Percentiles rank a stretch among this genome's conserved stretches.
Evolutionary conservation across 2,113 vertebrate species (phyloP).

Genomic region (Peromyscus californicus): DNA sequence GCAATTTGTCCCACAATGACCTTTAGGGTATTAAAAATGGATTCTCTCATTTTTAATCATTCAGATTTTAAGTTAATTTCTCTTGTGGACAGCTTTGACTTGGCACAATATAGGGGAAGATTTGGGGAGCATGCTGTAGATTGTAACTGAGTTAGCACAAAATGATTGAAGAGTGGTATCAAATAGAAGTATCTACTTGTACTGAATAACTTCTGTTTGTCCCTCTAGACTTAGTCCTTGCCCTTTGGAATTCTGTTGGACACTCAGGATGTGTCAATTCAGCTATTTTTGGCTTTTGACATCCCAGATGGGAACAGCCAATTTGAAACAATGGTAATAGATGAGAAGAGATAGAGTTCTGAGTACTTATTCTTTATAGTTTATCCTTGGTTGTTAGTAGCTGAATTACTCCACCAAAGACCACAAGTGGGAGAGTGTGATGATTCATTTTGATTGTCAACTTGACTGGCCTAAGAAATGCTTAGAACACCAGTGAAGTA

Average conservation of each 20-base stretch:
- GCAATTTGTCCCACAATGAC: not conserved
- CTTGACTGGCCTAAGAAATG: not conserved
- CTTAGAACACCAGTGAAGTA: not conserved
- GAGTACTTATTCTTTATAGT: not conserved
- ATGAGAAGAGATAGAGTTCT: not conserved
- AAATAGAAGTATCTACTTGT: not conserved
- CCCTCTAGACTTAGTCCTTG: not conserved
- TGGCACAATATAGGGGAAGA: not conserved
- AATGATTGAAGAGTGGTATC: not conserved
- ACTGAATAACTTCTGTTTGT: slow-evolving; percentile 27
- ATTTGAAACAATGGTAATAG: not conserved
- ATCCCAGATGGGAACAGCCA: not conserved
- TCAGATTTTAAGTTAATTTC: not conserved
- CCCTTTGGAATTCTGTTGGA: not conserved
- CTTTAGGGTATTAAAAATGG: slow-evolving; percentile 44
- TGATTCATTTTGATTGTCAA: not conserved
- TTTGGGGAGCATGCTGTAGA: not conserved
- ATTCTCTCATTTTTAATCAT: not conserved
- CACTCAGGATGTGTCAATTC: not conserved
- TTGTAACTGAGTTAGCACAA: slow-evolving; percentile 35
- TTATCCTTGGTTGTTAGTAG: not conserved
- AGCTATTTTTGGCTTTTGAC: slow-evolving; percentile 40
- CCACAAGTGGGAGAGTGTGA: not conserved
- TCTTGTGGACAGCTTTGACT: not conserved
- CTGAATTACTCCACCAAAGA: not conserved